Conservation (phyloP, 2,797 vertebrate species). For the Mormyrus proboscirostris region DNA sequence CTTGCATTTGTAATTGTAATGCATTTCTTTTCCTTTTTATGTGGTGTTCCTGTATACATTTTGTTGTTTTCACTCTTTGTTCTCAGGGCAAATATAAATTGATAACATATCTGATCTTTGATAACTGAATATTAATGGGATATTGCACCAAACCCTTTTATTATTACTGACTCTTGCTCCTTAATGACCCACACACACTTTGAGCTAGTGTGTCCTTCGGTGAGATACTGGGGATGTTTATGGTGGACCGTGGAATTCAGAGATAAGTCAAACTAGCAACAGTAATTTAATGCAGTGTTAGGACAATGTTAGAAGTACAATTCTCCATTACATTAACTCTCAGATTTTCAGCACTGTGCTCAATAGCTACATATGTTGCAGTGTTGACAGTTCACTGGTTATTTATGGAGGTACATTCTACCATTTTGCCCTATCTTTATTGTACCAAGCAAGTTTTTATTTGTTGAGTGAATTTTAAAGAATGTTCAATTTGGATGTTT, state of each 20-base stretch:
- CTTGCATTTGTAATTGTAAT: background rate
- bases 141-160: background rate
- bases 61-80: background rate
- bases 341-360: background rate
- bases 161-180: background rate
- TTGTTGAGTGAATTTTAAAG: background rate
- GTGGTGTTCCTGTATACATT: background rate
- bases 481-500: background rate
- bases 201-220: background rate
- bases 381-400: background rate
- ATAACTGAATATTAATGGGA: background rate
- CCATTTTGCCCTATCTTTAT: background rate
- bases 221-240: background rate
- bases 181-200: background rate
- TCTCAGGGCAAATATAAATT: background rate
- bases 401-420: background rate
- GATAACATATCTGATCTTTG: conserved; percentile 2
- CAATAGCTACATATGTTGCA: background rate
- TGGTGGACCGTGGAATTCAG: background rate
- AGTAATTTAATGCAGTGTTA: background rate
- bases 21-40: background rate
- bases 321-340: background rate
- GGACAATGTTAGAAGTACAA: background rate
- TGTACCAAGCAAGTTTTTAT: background rate
- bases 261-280: background rate